These are phyloP conservation scores for Phocides pigmalion DNA, from an alignment of 1,140 invertebrate genomes.

Conservation along the genomic window DNA sequence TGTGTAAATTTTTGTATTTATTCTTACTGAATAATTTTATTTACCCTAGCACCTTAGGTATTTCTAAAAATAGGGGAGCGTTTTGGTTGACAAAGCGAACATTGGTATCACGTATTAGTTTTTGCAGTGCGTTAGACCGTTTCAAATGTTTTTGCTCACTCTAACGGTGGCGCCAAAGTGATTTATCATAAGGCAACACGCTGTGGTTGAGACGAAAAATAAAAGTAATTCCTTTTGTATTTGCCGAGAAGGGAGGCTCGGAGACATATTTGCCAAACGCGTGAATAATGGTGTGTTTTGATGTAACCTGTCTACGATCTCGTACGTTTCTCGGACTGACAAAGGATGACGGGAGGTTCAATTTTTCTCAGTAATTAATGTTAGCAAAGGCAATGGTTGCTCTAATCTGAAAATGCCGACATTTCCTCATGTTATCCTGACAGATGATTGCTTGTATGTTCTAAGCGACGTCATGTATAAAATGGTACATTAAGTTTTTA, in stretches of 20 bases:
- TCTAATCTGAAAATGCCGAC: not conserved
- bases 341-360: conserved; percentile 37
- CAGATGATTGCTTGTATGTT: not conserved
- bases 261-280: conserved; percentile 71
- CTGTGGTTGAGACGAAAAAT: conserved; percentile 78
- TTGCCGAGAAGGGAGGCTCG: conserved; percentile 58
- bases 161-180: conserved; percentile 65
- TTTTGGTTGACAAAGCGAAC: conserved; percentile 53
- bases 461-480: conserved; percentile 37
- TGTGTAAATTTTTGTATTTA: no score
- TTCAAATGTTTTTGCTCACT: conserved; percentile 67
- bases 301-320: conserved; percentile 47
- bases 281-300: conserved; percentile 66
- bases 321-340: conserved; percentile 44
- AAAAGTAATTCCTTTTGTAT: conserved; percentile 79
- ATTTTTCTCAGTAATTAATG: conserved; percentile 37
- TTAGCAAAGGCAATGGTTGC: not conserved
- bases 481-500: conserved; percentile 36
- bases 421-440: not conserved
- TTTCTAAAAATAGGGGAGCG: conserved; percentile 34
- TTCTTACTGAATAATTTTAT: not conserved
- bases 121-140: conserved; percentile 58
- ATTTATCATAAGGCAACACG: conserved; percentile 79
- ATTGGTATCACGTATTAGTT: conserved; percentile 58
- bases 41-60: no score